phyloP scores from a whole-genome alignment of 2,797 vertebrate genomes.

The Periophthalmus magnuspinnatus region DNA sequence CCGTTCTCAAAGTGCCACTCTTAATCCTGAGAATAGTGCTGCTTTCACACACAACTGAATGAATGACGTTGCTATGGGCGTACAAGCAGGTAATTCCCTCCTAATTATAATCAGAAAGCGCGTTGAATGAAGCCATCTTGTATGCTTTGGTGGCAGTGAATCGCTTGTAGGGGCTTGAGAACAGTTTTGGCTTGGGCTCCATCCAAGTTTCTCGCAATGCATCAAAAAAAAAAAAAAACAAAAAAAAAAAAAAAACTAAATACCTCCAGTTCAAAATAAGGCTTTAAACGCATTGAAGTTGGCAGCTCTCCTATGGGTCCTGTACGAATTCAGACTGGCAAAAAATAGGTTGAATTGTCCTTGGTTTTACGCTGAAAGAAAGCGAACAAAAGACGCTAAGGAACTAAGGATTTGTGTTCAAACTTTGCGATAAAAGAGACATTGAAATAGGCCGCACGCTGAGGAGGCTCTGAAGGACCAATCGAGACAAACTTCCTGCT shows the following conservation, averaged over 20 bases:
- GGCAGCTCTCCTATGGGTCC: conserved; percentile 58
- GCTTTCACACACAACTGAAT: conserved; percentile 35
- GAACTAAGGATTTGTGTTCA: conserved; percentile 69
- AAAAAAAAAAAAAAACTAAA: conserved; percentile 62
- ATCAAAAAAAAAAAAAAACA: conserved; percentile 59
- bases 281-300: conserved; percentile 47
- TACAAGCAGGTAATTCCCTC: conserved; percentile 50
- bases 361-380: conserved; percentile 46
- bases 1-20: conserved; percentile 30
- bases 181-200: conserved; percentile 53
- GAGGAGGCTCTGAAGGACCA: conserved; percentile 61
- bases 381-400: conserved; percentile 59
- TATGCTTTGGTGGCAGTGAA: conserved; percentile 43
- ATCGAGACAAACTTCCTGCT: conserved; percentile 62
- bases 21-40: conserved; percentile 25
- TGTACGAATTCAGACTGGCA: conserved; percentile 54
- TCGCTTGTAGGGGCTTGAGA: conserved; percentile 48
- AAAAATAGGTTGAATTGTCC: conserved; percentile 64
- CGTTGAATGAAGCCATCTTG: conserved; percentile 48
- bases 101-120: conserved; percentile 61
- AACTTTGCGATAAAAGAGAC: conserved; percentile 59
- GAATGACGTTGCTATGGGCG: conserved; percentile 32
- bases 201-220: conserved; percentile 66
- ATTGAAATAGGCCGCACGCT: conserved; percentile 65
- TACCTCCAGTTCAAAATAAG: conserved; percentile 26